Percentiles rank a stretch among this genome's conserved stretches.
These are phyloP conservation scores for Melozone crissalis DNA, from an alignment of 2,113 vertebrate species.

Conservation along the genomic window DNA sequence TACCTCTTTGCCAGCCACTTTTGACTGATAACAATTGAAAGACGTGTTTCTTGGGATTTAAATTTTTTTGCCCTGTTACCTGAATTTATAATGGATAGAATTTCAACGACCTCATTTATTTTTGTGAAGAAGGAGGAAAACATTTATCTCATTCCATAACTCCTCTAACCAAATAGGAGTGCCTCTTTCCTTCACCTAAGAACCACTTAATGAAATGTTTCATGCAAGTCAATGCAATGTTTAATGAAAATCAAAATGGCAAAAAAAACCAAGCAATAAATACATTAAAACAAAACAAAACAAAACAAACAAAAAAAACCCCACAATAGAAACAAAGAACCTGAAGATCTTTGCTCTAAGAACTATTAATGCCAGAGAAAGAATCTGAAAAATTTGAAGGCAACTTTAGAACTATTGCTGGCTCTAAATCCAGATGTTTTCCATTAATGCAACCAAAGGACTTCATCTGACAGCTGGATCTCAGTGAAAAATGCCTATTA, in stretches of 20 bases:
- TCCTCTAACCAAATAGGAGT: neutral
- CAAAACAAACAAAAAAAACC: too few relatives aligned
- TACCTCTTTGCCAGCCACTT: neutral
- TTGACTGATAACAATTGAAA: neutral
- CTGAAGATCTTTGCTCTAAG: neutral
- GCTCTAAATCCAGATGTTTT: neutral
- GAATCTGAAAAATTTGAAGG: neutral
- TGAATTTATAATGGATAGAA: neutral
- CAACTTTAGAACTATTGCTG: neutral
- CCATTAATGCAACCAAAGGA: neutral
- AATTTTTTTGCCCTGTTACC: neutral
- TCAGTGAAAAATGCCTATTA: neutral
- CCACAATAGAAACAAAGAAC: neutral
- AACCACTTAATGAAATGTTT: neutral
- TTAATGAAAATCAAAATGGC: neutral
- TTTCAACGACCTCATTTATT: neutral
- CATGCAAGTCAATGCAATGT: neutral
- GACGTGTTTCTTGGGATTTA: neutral
- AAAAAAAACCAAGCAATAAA: neutral
- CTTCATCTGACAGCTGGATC: neutral
- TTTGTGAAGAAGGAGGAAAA: neutral
- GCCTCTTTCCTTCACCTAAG: neutral
- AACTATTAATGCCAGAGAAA: neutral
- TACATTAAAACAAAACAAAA: too few relatives aligned
- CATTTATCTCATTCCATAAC: neutral